Evolutionary conservation across 2,888 invertebrate species (phyloP).

Genomic region (Chrysolina haemoptera): DNA sequence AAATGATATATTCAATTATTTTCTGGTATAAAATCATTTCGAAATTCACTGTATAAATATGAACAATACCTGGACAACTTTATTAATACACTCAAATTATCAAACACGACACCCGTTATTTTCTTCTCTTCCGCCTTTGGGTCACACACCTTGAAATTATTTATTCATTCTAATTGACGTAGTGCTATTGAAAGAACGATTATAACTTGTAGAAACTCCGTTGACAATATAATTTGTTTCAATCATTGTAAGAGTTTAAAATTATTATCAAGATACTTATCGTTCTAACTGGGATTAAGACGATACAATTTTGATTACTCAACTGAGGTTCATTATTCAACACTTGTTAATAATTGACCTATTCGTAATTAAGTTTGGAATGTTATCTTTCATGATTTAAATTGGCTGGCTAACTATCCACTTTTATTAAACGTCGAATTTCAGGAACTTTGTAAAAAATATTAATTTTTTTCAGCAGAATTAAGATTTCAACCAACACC

Average conservation of each 20-base stretch:
- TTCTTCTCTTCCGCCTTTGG: constrained; percentile 4
- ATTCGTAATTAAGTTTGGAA: constrained; percentile 29
- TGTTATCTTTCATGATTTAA: constrained; percentile 1
- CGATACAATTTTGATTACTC: constrained; percentile 36
- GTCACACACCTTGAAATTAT: constrained; percentile 12
- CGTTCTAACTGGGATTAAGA: constrained; percentile 11
- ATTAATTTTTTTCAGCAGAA: no score
- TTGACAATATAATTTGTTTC: constrained; percentile 21
- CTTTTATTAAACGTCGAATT: no score
- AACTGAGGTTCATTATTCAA: constrained; percentile 37
- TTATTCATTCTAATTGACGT: constrained; percentile 20
- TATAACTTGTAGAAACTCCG: constrained; percentile 21
- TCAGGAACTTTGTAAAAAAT: no score
- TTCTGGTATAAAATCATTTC: no score
- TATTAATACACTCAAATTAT: constrained; percentile 3
- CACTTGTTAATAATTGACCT: constrained; percentile 36
- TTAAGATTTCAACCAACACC: no score
- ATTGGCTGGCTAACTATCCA: no score
- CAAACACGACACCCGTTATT: constrained; percentile 1
- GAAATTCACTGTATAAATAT: no score
- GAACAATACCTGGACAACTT: neutral
- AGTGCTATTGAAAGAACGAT: constrained; percentile 13
- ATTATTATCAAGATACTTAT: constrained; percentile 9
- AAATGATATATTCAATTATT: no score
- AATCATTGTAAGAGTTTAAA: constrained; percentile 11